Evolutionary conservation across 2,888 invertebrate species (phyloP).

Genomic region (Plutella xylostella): DNA sequence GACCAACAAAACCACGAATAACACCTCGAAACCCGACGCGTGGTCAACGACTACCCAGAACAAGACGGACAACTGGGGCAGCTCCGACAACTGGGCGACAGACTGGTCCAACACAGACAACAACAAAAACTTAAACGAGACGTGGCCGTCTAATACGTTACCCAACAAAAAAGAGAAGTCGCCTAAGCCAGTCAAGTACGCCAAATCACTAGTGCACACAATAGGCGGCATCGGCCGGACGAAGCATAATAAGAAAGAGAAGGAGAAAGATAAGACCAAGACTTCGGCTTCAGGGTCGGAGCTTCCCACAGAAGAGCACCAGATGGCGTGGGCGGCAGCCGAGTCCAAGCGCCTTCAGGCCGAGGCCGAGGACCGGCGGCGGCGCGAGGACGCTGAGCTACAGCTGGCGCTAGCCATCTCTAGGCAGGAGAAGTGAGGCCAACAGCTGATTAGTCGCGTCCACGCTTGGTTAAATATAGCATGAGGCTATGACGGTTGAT

Average conservation of each 20-base stretch:
- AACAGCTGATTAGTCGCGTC: too few species aligned
- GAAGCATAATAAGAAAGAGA: constrained; percentile 44
- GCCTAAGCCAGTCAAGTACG: constrained; percentile 58
- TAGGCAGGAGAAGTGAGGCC: constrained; percentile 50
- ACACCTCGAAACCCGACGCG: constrained; percentile 20
- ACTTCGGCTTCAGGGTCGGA: constrained; percentile 29
- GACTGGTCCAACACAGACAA: constrained; percentile 35
- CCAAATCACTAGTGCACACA: constrained; percentile 54
- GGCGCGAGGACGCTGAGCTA: constrained; percentile 78
- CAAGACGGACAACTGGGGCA: constrained; percentile 33
- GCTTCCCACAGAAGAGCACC: constrained; percentile 73
- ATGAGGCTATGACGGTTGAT: too few species aligned
- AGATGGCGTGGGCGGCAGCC: constrained; percentile 79
- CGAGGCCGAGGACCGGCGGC: constrained; percentile 67
- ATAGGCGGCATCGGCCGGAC: constrained; percentile 57
- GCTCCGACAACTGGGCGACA: constrained; percentile 38
- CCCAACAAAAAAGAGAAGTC: constrained; percentile 60
- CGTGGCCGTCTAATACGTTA: constrained; percentile 53
- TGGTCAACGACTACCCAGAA: constrained; percentile 25
- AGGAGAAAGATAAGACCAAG: constrained; percentile 27
- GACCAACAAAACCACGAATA: constrained; percentile 8
- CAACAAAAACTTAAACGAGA: constrained; percentile 52
- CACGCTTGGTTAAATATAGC: too few species aligned
- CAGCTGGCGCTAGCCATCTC: constrained; percentile 80
- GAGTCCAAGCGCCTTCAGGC: constrained; percentile 75